Conservation (phyloP, 2,797 vertebrate species). For the Cirrhinus molitorella region DNA sequence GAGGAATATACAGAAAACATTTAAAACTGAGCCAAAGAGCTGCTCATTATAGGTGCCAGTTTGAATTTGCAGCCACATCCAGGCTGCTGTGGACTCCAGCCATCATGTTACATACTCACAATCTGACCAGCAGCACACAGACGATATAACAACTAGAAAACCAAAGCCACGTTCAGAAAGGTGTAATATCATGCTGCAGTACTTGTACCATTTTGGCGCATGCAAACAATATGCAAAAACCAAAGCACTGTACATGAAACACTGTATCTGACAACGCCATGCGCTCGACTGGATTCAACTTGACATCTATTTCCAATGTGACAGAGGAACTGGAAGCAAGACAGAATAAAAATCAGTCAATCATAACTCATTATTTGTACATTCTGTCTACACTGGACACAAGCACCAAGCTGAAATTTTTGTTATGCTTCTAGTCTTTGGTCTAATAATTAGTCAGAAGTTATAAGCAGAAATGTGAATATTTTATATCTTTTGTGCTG, state of each 20-base stretch:
- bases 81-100: neutral
- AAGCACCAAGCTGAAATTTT: neutral
- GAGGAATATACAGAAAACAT: neutral
- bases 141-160: neutral
- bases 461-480: no score
- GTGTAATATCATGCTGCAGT: no score
- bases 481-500: no score
- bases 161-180: neutral
- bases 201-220: neutral
- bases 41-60: slow-evolving; percentile 21
- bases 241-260: neutral
- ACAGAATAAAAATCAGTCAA: neutral
- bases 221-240: neutral
- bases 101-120: slow-evolving; percentile 24
- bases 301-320: neutral
- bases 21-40: neutral
- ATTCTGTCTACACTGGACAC: neutral
- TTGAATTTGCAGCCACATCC: neutral
- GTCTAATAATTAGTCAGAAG: no score
- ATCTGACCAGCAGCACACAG: slow-evolving; percentile 2
- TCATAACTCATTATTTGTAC: neutral
- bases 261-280: neutral
- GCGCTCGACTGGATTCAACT: neutral
- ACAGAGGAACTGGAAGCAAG: neutral
- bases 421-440: no score